Evolutionary conservation across 23 tunicate genomes (phyloP), one percentile per base, ranked within the genome.

Genomic region (Ciona savignyi): DNA sequence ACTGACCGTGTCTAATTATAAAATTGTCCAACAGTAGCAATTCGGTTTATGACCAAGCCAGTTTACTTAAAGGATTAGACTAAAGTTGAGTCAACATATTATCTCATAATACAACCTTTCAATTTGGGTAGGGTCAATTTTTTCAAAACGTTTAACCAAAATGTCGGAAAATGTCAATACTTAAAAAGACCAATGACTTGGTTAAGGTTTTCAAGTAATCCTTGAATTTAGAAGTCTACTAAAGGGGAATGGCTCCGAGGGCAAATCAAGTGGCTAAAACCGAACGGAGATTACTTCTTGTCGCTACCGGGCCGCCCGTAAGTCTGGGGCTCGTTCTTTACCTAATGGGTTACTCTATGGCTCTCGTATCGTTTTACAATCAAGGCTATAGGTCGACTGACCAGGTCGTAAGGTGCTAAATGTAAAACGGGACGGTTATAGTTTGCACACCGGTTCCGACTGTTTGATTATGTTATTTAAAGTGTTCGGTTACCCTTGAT

Each of bases 331-430:
- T 15, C 11, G 11, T 9, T 42, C 15, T 42, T 42, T 6, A 9
- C 56, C 15, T 42, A 42, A 42, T 42, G 56, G 56, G 56, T 42
- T 42, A 15, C 9, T 42, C 11, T 42, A 42, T 6, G 56, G 11
- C 11, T 9, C 11, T 42, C 9, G 56, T 9, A 15, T 42, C 56
- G 56, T 15, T 15, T 42, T 42, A 42, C 56, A 42, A 42, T 42
- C 56, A 42, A 42, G 56, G 56, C 11, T 42, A 42, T 6, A 42
- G 56, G 15, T 42, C 56, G 56, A 42, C 56, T 42, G 56, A 42
- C 56, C 56, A 42, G 56, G 56, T 42, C 56, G 56, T 42, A 42
- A 42, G 56, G 56, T 42, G 56, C 56, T 42, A 42, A 42, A 15
- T 15, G 9, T 15, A 6, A 6, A 42, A 15, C 15, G 56, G 11